Conservation (phyloP, 1,140 invertebrate genomes). For the Anoplolepis gracilipes region DNA sequence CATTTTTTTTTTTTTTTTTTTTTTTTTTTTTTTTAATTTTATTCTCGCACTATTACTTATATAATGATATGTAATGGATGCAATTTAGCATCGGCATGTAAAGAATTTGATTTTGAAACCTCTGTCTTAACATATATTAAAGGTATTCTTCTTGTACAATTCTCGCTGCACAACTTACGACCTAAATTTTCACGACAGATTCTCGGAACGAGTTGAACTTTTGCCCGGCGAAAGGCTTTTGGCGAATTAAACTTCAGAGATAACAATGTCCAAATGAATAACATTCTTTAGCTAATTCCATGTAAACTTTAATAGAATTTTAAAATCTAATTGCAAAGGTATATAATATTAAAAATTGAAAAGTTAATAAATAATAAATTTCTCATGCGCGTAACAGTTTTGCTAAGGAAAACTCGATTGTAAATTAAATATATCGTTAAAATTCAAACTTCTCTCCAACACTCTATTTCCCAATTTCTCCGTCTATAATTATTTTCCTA, state of each 20-base stretch:
- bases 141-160: too few species aligned
- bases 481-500: background rate
- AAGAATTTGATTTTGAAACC: background rate
- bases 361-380: background rate
- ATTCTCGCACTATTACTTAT: background rate
- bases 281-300: conserved; percentile 22
- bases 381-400: background rate
- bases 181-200: conserved; percentile 28
- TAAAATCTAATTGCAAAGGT: conserved; percentile 15
- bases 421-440: background rate
- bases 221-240: background rate
- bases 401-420: background rate
- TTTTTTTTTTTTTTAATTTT: background rate
- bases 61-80: background rate
- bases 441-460: background rate
- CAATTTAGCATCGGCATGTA: background rate
- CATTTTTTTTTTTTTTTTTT: background rate
- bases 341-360: conserved; percentile 3
- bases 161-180: conserved; percentile 8
- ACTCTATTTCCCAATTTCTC: background rate
- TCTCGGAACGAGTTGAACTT: background rate
- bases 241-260: conserved; percentile 19
- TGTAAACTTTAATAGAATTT: background rate
- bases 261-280: conserved; percentile 6
- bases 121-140: background rate